phyloP scores from a whole-genome alignment of 2,113 vertebrate species.

The Epinephelus cyanopodus region DNA sequence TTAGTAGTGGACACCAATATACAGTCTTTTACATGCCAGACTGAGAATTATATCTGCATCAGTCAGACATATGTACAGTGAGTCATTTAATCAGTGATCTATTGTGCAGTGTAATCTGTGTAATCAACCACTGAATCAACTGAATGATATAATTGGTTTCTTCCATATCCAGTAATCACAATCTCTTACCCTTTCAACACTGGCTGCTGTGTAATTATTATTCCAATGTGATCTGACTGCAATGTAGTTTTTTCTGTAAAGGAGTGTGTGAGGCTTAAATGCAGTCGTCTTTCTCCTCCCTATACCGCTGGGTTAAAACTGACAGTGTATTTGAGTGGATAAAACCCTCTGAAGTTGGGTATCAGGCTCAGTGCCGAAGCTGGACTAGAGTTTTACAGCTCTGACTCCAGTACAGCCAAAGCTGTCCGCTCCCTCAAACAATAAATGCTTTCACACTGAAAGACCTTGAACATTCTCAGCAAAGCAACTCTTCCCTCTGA shows the following conservation, averaged over 20 bases:
- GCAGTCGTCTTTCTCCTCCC: background rate
- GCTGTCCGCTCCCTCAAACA: constrained; percentile 52
- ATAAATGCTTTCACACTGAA: constrained; percentile 59
- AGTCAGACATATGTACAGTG: background rate
- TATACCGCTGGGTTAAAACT: background rate
- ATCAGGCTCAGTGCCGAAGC: background rate
- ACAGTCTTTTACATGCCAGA: background rate
- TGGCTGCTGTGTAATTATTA: constrained; percentile 57
- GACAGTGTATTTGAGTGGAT: background rate
- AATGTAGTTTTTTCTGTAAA: constrained; percentile 19
- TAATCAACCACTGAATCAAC: constrained; percentile 60
- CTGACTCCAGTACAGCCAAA: constrained; percentile 39
- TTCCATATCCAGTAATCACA: constrained; percentile 36
- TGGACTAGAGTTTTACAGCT: constrained; percentile 24
- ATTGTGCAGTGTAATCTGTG: constrained; percentile 31
- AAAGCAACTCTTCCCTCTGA: constrained; percentile 34
- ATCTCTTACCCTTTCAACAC: constrained; percentile 48
- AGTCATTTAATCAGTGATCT: constrained; percentile 40
- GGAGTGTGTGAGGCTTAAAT: constrained; percentile 27
- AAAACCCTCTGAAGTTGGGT: background rate
- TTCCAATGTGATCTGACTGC: constrained; percentile 45
- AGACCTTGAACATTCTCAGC: constrained; percentile 53
- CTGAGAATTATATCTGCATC: background rate
- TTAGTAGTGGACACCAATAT: background rate
- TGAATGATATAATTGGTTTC: constrained; percentile 52